Evolutionary conservation across 2,797 vertebrate species (phyloP), one percentile per base, ranked within the genome.

Genomic region (Myotis pilosus): DNA sequence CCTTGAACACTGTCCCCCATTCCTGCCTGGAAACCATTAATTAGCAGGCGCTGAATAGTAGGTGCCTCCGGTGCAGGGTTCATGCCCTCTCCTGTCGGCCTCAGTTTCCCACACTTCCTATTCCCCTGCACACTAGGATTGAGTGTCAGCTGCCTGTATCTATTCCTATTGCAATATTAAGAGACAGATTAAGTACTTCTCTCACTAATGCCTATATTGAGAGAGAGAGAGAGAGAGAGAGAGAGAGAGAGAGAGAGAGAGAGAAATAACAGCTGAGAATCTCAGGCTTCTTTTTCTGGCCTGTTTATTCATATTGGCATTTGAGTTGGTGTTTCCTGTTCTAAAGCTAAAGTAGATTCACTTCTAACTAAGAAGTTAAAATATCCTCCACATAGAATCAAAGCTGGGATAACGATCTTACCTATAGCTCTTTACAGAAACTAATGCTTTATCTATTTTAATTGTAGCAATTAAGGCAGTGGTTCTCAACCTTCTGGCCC

Each of bases 291-390:
- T 49, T 71, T 82, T 38, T 62, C 57, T 76, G 11, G 2, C 2
- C 41, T 87, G 11, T 47, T 74, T 44, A 41, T 78, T 78, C 22
- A 17, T 5, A 33, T 25, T 25, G 6, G 15, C 57, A 53, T 19
- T 15, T n/a, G 17, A 75, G 19, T 47, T 89, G 28, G 1, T 80
- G 57, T 28, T 10, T 80, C 47, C 53, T 76, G 2, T 86, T 86
- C 38, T 38, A 82, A 75, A 83, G 28, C 28, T 64, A 60, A 55
- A 15, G 17, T 15, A 92, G 20, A 90, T 38, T 51, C 1, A 1
- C 17, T 81, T 51, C 28, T 33, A 41, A 76, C 41, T 25, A 69
- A 30, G 22, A 95, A 75, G 30, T 88, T 79, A 91, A 97, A 90
- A 83, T 64, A 69, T 19, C 57, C 10, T 90, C 20, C 36, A 69